Conservation (phyloP, 1,140 invertebrate genomes). For the Hycleus phaleratus region DNA sequence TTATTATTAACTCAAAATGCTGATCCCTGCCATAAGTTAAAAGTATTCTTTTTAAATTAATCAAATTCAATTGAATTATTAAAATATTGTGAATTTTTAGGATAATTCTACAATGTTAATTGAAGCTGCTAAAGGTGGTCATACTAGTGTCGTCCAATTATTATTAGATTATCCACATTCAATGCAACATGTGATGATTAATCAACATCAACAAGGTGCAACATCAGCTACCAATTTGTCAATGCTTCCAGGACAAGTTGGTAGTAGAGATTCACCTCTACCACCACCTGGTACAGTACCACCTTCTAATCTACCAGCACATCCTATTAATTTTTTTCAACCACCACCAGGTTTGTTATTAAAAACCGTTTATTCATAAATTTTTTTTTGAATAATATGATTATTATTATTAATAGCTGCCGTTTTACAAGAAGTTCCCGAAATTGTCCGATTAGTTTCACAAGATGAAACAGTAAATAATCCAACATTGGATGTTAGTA, state of each 20-base stretch:
- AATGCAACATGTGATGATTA: conserved; percentile 61
- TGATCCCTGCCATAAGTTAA: conserved; percentile 92
- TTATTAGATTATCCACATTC: conserved; percentile 90
- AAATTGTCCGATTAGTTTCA: conserved; percentile 44
- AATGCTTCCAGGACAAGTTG: conserved; percentile 34
- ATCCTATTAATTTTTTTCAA: conserved; percentile 41
- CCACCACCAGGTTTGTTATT: conserved; percentile 30
- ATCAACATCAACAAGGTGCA: conserved; percentile 33
- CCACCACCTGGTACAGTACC: conserved; percentile 16
- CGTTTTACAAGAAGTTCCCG: conserved; percentile 49
- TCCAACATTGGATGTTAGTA: conserved; percentile 20
- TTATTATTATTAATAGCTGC: conserved; percentile 21
- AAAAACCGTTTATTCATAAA: neutral
- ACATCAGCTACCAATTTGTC: conserved; percentile 37
- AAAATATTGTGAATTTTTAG: conserved; percentile 38
- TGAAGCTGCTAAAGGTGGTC: conserved; percentile 95
- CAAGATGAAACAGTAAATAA: conserved; percentile 28
- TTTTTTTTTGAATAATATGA: neutral
- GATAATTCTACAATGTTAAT: conserved; percentile 98
- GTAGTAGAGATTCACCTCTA: conserved; percentile 28
- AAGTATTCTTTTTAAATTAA: conserved; percentile 46
- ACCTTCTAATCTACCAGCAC: conserved; percentile 38
- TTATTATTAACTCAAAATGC: conserved; percentile 81
- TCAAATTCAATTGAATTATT: neutral
- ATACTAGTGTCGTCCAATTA: conserved; percentile 89